These are phyloP conservation scores for Melanchra persicariae DNA, from an alignment of 2,888 invertebrate genomes.

Conservation along the genomic window DNA sequence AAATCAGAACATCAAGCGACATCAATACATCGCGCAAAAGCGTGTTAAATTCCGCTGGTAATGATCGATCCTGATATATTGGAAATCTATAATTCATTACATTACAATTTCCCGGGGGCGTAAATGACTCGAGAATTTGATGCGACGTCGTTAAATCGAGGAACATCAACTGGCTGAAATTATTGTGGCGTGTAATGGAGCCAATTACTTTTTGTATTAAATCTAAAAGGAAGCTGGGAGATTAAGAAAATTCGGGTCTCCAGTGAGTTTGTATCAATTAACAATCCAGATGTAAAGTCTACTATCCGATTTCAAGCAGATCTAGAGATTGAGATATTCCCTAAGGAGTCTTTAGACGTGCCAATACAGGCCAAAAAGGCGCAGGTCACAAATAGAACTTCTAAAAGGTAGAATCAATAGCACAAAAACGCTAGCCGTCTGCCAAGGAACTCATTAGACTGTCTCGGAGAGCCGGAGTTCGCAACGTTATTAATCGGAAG, in stretches of 20 bases:
- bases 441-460: slow-evolving; percentile 37
- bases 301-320: background rate
- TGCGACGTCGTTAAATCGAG: slow-evolving; percentile 24
- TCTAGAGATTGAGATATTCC: background rate
- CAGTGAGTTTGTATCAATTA: background rate
- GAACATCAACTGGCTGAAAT: slow-evolving; percentile 22
- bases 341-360: no score
- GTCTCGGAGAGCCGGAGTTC: background rate
- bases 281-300: background rate
- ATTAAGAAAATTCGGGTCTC: background rate
- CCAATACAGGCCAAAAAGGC: background rate
- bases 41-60: slow-evolving; percentile 36
- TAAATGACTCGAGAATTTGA: slow-evolving; percentile 19
- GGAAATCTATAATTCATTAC: slow-evolving; percentile 46
- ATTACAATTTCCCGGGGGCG: slow-evolving; percentile 25
- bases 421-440: slow-evolving; percentile 24
- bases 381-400: background rate
- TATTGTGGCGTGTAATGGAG: slow-evolving; percentile 2
- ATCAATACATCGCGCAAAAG: slow-evolving; percentile 36
- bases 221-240: background rate
- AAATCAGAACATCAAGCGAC: slow-evolving; percentile 44
- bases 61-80: slow-evolving; percentile 36
- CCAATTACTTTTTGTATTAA: background rate
- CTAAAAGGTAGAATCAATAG: slow-evolving; percentile 17
- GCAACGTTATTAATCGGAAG: slow-evolving; percentile 26